Evolutionary conservation across 2,888 invertebrate genomes (phyloP), one percentile per base, ranked within the genome.

Genomic region (Perithous albicinctus): DNA sequence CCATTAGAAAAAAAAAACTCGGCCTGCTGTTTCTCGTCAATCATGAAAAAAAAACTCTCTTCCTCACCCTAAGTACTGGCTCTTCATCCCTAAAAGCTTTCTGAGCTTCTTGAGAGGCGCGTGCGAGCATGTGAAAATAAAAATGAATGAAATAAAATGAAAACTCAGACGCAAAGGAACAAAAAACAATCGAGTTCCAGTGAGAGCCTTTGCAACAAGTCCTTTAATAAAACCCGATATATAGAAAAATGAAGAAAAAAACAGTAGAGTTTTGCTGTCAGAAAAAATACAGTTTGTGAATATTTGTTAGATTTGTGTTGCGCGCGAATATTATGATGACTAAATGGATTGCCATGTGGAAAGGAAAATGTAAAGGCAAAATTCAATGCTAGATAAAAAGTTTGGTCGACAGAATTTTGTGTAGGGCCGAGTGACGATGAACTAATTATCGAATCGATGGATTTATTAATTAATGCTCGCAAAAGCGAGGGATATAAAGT

Each of bases 121-220:
- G 23, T 43, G 46, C 23, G 59, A 48, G 63, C 18, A 6, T 32
- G 8, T 1, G 10, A 46, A 66, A 74, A 75, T n/a, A 69, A 54
- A 51, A 18, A 59, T 8, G 38, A 23, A 66, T 10, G n/a, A 66
- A 51, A 43, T 10, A 61, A 59, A 18, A 15, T 54, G 26, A 66
- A 48, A 63, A 69, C 26, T 54, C 41, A 35, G 26, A 43, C 38
- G 29, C 2, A 15, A 18, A 20, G 35, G 29, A 29, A 15, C 56
- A 72, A 63, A 78, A 41, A 70, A 80, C 77, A 83, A 80, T 78
- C 43, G 70, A 76, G 48, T 80, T 64, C n/a, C 8, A n/a, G n/a
- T n/a, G n/a, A n/a, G n/a, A n/a, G 43, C 41, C 18, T n/a, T 41
- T 15, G 26, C 56, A 10, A n/a, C n/a, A n/a, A n/a, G n/a, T n/a